These are phyloP conservation scores for Periophthalmodon schlosseri DNA, from an alignment of 2,113 vertebrate species.

Conservation along the genomic window DNA sequence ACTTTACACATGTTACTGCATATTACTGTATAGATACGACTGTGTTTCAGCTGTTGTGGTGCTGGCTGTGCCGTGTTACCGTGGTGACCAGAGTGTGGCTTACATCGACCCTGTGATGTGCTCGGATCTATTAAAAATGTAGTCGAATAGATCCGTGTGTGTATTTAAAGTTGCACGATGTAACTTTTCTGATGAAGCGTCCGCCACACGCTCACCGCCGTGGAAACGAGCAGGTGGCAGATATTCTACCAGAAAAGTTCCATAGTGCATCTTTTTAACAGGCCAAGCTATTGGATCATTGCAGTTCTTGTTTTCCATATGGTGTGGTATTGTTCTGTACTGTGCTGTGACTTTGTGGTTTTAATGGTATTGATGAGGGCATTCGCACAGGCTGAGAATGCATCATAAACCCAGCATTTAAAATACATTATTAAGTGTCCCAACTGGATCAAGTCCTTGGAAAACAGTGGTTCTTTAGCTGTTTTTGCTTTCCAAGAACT, in stretches of 20 bases:
- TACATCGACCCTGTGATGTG: constrained; percentile 13
- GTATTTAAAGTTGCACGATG: neutral
- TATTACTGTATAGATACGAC: constrained; percentile 24
- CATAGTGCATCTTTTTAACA: neutral
- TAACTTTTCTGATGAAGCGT: too few relatives aligned
- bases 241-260: neutral
- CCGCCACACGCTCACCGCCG: too few relatives aligned
- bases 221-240: too few relatives aligned
- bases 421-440: too few relatives aligned
- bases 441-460: too few relatives aligned
- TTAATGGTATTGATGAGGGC: constrained; percentile 33
- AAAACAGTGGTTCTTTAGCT: too few relatives aligned
- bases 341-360: constrained; percentile 51
- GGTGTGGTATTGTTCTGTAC: constrained; percentile 44
- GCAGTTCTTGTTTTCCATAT: constrained; percentile 38
- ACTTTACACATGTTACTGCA: too few relatives aligned
- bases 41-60: constrained; percentile 33
- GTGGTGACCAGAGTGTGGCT: constrained; percentile 36
- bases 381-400: constrained; percentile 50
- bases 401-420: constrained; percentile 59
- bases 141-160: constrained; percentile 62
- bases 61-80: constrained; percentile 62
- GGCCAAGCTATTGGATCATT: constrained; percentile 22
- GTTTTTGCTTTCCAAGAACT: too few relatives aligned
- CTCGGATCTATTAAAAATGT: constrained; percentile 61